These are phyloP conservation scores for Hydriomena furcata DNA, from an alignment of 2,888 invertebrate genomes.

Conservation along the genomic window DNA sequence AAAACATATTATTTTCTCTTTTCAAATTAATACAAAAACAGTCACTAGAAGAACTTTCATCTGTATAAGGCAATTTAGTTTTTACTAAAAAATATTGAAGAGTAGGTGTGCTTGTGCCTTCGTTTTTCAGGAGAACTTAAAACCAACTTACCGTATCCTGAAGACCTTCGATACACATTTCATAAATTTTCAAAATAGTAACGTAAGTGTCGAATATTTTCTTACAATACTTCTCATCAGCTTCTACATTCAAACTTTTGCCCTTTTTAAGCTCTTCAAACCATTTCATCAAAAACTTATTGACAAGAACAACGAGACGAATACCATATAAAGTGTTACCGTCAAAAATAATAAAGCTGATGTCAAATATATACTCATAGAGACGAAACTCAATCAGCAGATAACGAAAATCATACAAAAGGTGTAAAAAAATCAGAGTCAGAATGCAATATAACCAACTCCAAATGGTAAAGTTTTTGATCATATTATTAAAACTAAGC, in stretches of 20 bases:
- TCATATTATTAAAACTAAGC: conserved; percentile 1
- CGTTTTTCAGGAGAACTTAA: no score
- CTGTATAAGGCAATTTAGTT: no score
- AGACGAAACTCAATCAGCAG: neutral
- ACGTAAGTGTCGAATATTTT: conserved; percentile 11
- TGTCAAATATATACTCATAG: neutral
- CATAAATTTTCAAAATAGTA: conserved; percentile 17
- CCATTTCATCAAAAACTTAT: neutral
- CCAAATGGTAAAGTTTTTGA: neutral
- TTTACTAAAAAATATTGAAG: neutral
- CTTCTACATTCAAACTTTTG: neutral
- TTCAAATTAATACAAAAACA: no score
- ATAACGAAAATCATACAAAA: neutral
- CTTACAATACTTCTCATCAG: neutral
- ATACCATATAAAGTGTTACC: neutral
- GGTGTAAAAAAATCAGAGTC: neutral
- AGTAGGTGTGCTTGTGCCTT: neutral
- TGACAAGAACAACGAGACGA: neutral
- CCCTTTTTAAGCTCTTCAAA: neutral
- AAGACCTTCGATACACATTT: conserved; percentile 12
- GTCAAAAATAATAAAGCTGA: conserved; percentile 7
- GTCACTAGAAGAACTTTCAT: no score
- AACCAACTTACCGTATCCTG: conserved; percentile 25
- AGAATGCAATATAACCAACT: conserved; percentile 13
- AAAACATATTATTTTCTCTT: no score